These are phyloP conservation scores for Cyprinodon tularosa DNA, from an alignment of 2,113 vertebrate genomes.

Conservation along the genomic window DNA sequence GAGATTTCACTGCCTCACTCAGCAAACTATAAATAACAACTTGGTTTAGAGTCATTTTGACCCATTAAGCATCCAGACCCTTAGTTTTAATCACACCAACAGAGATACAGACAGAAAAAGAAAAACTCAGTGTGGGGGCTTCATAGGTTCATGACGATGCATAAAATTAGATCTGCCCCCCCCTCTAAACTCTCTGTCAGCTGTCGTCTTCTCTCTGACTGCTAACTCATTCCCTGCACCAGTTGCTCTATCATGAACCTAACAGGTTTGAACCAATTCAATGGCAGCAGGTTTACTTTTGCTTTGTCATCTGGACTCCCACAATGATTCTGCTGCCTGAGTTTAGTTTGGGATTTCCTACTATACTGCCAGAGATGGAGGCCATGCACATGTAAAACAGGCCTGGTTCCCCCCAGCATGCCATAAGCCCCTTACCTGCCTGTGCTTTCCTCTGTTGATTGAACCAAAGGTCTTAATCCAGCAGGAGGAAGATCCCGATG, in stretches of 20 bases:
- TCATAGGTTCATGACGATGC: slow-evolving; percentile 21
- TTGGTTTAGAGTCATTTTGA: slow-evolving; percentile 5
- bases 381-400: not conserved
- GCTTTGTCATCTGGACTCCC: not conserved
- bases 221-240: slow-evolving; percentile 13
- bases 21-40: slow-evolving; percentile 22
- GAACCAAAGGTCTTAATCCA: slow-evolving; percentile 47
- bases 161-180: slow-evolving; percentile 48
- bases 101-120: not conserved
- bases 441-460: slow-evolving; percentile 19
- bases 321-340: not conserved
- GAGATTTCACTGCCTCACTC: slow-evolving; percentile 27
- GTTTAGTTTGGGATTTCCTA: not conserved
- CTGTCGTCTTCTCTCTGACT: slow-evolving; percentile 45
- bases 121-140: not conserved
- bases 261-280: slow-evolving; percentile 7
- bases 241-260: slow-evolving; percentile 10
- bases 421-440: slow-evolving; percentile 50
- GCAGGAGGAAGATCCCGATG: slow-evolving; percentile 35
- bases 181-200: slow-evolving; percentile 6
- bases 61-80: not conserved
- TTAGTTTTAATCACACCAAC: not conserved
- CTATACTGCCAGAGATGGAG: not conserved
- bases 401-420: not conserved
- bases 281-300: slow-evolving; percentile 21